These are phyloP conservation scores for Anarhynchus alexandrinus DNA, from an alignment of 2,113 vertebrate species.

Conservation along the genomic window DNA sequence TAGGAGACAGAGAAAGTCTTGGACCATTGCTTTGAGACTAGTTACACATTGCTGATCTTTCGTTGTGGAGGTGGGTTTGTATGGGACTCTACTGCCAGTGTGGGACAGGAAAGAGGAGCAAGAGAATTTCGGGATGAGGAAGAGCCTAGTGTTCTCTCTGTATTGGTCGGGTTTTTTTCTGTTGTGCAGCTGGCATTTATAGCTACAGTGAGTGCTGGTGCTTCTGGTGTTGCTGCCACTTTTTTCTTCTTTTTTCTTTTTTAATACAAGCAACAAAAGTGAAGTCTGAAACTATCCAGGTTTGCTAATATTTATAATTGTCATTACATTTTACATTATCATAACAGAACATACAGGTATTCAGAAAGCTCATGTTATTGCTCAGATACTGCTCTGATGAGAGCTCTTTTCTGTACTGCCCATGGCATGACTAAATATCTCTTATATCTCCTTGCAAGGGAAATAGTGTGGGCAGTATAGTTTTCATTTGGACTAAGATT, in stretches of 20 bases:
- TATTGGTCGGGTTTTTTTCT: neutral
- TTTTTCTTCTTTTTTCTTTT: neutral
- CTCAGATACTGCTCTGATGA: neutral
- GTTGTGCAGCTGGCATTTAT: neutral
- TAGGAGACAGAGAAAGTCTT: neutral
- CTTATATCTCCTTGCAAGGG: neutral
- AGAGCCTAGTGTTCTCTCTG: neutral
- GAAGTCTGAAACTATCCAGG: neutral
- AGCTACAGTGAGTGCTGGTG: neutral
- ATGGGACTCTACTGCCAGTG: neutral
- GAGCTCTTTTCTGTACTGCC: neutral
- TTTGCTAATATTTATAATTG: neutral
- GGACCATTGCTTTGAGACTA: neutral
- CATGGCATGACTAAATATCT: neutral
- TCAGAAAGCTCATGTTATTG: neutral
- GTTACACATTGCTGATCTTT: neutral
- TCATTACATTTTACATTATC: neutral
- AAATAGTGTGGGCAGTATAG: neutral
- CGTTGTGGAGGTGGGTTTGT: neutral
- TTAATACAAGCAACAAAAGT: neutral
- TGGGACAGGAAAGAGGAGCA: neutral
- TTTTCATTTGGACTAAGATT: neutral
- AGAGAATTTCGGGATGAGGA: neutral
- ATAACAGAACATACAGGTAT: neutral
- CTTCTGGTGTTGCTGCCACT: neutral